Conservation (phyloP, 1,140 invertebrate species). For the Drosophila parvula region DNA sequence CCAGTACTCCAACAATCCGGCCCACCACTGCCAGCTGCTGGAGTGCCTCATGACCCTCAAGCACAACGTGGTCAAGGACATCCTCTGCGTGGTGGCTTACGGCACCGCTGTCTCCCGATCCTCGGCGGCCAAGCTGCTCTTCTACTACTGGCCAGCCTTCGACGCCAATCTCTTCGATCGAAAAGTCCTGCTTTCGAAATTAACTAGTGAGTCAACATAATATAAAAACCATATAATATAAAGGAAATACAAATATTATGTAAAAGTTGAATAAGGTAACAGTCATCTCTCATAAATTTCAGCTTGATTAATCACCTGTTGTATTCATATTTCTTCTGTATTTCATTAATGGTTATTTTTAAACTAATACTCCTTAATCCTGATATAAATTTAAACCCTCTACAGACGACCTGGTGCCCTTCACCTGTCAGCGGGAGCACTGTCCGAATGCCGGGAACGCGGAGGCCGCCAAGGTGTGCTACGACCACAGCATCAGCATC, state of each 20-base stretch:
- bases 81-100: constrained; percentile 98
- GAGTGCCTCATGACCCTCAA: constrained; percentile 98
- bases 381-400: constrained; percentile 21
- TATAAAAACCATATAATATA: background rate
- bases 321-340: too few species aligned
- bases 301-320: background rate
- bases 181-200: constrained; percentile 94
- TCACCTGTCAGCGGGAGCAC: constrained; percentile 93
- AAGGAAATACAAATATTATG: too few species aligned
- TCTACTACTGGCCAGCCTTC: constrained; percentile 99
- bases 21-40: constrained; percentile 96
- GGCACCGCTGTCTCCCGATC: constrained; percentile 95
- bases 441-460: constrained; percentile 93
- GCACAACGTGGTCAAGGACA: constrained; percentile 94
- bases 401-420: constrained; percentile 89
- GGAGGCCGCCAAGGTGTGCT: constrained; percentile 96
- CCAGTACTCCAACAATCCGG: constrained; percentile 96
- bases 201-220: constrained; percentile 89
- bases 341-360: background rate
- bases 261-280: too few species aligned
- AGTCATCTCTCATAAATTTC: too few species aligned
- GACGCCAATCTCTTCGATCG: constrained; percentile 97
- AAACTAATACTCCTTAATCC: too few species aligned
- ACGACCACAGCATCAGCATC: constrained; percentile 93
- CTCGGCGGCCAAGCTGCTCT: constrained; percentile 97